These are phyloP conservation scores for Pao palembangensis DNA, from an alignment of 2,113 vertebrate species.

Conservation along the genomic window DNA sequence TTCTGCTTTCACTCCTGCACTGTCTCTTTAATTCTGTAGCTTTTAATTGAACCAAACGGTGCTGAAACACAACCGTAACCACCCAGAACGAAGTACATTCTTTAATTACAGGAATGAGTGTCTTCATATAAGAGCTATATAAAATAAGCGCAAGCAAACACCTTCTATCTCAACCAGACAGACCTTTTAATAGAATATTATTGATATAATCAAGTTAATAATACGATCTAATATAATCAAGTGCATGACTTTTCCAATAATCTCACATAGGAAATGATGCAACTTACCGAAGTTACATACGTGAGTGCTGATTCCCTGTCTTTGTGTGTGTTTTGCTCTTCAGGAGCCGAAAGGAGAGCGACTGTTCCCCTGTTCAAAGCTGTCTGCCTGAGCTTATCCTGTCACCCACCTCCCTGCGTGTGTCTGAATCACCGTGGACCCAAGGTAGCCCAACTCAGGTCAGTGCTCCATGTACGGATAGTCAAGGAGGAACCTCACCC, in stretches of 20 bases:
- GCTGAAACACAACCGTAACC: constrained; percentile 16
- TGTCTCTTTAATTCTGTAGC: background rate
- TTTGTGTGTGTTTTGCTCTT: constrained; percentile 22
- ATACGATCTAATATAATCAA: too few relatives aligned
- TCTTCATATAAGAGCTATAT: constrained; percentile 37
- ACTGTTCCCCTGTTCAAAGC: constrained; percentile 81
- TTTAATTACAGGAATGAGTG: constrained; percentile 49
- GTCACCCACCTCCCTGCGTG: constrained; percentile 76
- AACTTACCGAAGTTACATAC: too few relatives aligned
- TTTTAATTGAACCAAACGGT: background rate
- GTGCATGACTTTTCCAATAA: too few relatives aligned
- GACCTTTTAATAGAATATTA: constrained; percentile 32
- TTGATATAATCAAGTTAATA: too few relatives aligned
- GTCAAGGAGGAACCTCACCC: background rate
- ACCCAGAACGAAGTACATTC: constrained; percentile 48
- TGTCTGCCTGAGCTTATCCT: constrained; percentile 84
- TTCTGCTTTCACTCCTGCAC: constrained; percentile 10
- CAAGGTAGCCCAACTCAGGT: constrained; percentile 89
- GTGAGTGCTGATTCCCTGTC: background rate
- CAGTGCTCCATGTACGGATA: constrained; percentile 47
- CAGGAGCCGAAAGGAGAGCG: constrained; percentile 73
- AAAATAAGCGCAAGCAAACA: constrained; percentile 73
- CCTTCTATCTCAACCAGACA: constrained; percentile 17
- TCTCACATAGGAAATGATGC: too few relatives aligned
- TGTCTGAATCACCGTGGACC: constrained; percentile 84